A percentile compares a stretch with the other conserved stretches of the same genome.
Evolutionary conservation across 2,888 invertebrate genomes (phyloP).

Genomic region (Platerodrilus igneus): DNA sequence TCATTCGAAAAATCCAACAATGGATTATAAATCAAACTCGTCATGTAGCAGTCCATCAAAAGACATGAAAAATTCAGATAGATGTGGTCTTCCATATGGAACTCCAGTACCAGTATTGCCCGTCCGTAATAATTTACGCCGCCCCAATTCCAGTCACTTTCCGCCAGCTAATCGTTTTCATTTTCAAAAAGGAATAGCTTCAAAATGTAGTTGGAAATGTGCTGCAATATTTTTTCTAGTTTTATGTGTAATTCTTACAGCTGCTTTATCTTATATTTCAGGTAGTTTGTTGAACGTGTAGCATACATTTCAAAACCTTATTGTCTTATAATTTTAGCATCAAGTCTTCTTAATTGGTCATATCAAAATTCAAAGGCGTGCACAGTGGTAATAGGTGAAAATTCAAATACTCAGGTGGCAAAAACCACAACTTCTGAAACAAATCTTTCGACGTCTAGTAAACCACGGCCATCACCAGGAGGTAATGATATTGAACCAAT

Average conservation of each 20-base stretch:
- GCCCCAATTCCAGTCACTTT: slow-evolving; percentile 67
- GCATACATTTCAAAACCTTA: neutral
- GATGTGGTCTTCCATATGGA: slow-evolving; percentile 49
- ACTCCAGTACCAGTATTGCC: slow-evolving; percentile 65
- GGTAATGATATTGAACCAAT: slow-evolving; percentile 49
- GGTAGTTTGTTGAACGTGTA: slow-evolving; percentile 55
- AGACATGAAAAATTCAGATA: slow-evolving; percentile 60
- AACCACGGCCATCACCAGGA: slow-evolving; percentile 58
- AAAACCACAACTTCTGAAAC: slow-evolving; percentile 67
- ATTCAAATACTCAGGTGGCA: slow-evolving; percentile 64
- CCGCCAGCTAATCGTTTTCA: slow-evolving; percentile 73
- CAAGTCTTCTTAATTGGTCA: slow-evolving; percentile 80
- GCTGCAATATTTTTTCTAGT: slow-evolving; percentile 84
- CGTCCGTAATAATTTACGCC: slow-evolving; percentile 66
- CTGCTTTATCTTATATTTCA: slow-evolving; percentile 82
- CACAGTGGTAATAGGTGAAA: slow-evolving; percentile 78
- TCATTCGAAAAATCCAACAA: slow-evolving; percentile 83
- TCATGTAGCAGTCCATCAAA: slow-evolving; percentile 85
- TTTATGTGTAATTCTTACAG: slow-evolving; percentile 75
- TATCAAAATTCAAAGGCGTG: slow-evolving; percentile 79
- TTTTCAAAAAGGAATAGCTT: slow-evolving; percentile 80
- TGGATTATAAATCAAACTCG: slow-evolving; percentile 84
- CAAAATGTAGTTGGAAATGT: slow-evolving; percentile 88
- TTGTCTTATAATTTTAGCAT: slow-evolving; percentile 58
- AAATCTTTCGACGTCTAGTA: slow-evolving; percentile 66